Evolutionary conservation across 2,888 invertebrate genomes (phyloP).

Genomic region (Athrips mouffetella): DNA sequence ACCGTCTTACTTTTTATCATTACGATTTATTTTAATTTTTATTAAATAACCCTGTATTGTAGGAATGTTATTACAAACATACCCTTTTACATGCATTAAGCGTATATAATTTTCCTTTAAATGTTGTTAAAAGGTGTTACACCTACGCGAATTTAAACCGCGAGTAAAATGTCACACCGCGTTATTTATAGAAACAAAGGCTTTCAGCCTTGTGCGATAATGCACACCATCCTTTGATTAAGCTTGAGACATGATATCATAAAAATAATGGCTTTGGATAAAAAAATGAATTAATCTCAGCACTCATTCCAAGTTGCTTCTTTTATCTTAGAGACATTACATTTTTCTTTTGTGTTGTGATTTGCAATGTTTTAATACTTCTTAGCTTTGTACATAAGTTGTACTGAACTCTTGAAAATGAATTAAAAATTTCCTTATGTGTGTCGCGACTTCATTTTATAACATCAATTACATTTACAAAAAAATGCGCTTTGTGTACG

Average conservation of each 20-base stretch:
- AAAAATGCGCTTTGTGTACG: too few species aligned
- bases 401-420: too few species aligned
- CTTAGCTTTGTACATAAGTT: neutral
- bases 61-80: too few species aligned
- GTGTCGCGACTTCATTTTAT: too few species aligned
- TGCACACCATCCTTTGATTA: neutral
- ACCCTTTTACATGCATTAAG: too few species aligned
- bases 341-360: neutral
- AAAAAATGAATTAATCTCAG: neutral
- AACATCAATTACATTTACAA: too few species aligned
- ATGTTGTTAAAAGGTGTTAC: conserved; percentile 1
- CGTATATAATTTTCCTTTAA: too few species aligned
- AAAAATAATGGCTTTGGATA: conserved; percentile 3
- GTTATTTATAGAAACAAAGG: neutral
- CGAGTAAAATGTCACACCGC: neutral
- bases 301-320: neutral
- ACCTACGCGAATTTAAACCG: neutral
- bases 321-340: neutral
- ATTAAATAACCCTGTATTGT: too few species aligned
- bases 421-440: too few species aligned
- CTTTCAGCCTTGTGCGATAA: neutral
- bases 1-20: too few species aligned
- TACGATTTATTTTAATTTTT: too few species aligned
- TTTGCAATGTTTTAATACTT: neutral
- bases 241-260: neutral